Evolutionary conservation across 1,140 invertebrate genomes (phyloP).

Genomic region (Anastrepha ludens): DNA sequence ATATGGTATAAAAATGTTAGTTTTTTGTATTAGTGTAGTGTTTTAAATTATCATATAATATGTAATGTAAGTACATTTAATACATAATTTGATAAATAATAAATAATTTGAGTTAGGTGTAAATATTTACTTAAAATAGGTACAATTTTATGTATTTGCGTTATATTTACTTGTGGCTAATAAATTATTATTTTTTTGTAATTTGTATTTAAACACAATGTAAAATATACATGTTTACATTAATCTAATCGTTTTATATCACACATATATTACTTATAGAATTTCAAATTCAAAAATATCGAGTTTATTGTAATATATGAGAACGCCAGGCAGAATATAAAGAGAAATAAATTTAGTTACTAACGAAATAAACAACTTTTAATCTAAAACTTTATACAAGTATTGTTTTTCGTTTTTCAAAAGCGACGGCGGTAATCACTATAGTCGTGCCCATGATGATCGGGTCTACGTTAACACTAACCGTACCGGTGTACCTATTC

Average conservation of each 20-base stretch:
- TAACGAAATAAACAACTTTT: not conserved
- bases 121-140: slow-evolving; percentile 24
- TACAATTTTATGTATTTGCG: not conserved
- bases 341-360: slow-evolving; percentile 24
- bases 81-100: not conserved
- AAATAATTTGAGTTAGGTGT: not conserved
- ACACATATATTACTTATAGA: not conserved
- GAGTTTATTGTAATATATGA: slow-evolving; percentile 3
- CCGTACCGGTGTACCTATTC: too few relatives aligned
- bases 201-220: not conserved
- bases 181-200: not conserved
- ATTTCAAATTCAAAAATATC: slow-evolving; percentile 43
- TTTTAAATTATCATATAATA: not conserved
- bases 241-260: not conserved
- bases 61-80: too few relatives aligned
- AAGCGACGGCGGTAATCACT: too few relatives aligned
- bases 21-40: not conserved
- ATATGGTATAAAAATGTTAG: not conserved
- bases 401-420: too few relatives aligned
- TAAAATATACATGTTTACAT: too few relatives aligned
- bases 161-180: slow-evolving; percentile 20
- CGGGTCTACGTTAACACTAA: too few relatives aligned
- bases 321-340: slow-evolving; percentile 3
- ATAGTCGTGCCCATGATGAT: too few relatives aligned
- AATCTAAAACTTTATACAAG: not conserved